Base-by-base conservation (phyloP, 2,113 vertebrate genomes). In the Crotophaga sulcirostris region DNA sequence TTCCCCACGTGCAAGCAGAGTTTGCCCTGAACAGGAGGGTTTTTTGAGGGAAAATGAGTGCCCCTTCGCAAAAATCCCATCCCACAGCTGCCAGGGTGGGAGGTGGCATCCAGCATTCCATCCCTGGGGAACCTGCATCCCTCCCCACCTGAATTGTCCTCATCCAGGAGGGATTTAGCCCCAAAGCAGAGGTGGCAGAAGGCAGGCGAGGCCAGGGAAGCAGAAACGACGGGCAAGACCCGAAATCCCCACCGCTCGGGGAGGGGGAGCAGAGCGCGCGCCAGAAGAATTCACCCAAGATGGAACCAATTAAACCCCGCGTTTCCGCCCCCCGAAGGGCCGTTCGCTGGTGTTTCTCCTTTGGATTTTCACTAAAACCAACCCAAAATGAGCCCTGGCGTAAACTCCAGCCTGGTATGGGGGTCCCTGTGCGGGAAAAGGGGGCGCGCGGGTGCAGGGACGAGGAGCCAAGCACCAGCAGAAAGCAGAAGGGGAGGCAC, bases 241-340 rank as follows among this genome's bases (percentile, higher is more conserved):
- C 40, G 11, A 78, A 44, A 76, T 29, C 75, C 51, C 78, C 73
- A 40, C 31, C 42, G 25, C 84, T 79, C 9, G 0, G 78, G 83
- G 54, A 49, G 77, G 85, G 55, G 76, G 69, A 59, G 60, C 47
- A 23, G 56, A 76, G 68, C 13, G 5, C 79, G 54, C 64, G 3
- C 92, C 95, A 73, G 88, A 94, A 95, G 96, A 94, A 88, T 92
- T 87, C 92, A 86, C 72, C 94, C 94, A 96, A 96, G 94, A 93
- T 95, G 96, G 96, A 96, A 96, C 86, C 94, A 96, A 96, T 96
- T 96, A 96, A 96, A 89, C 68, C 87, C 90, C 79, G 7, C 3
- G 58, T 59, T 94, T 96, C 94, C 93, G 76, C 91, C 91, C 91
- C 94, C 68, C 13, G 17, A 89, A 96, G 96, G 89, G 93, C 91